Conservation (phyloP, 1,140 invertebrate species). For the Aphidius ervi region DNA sequence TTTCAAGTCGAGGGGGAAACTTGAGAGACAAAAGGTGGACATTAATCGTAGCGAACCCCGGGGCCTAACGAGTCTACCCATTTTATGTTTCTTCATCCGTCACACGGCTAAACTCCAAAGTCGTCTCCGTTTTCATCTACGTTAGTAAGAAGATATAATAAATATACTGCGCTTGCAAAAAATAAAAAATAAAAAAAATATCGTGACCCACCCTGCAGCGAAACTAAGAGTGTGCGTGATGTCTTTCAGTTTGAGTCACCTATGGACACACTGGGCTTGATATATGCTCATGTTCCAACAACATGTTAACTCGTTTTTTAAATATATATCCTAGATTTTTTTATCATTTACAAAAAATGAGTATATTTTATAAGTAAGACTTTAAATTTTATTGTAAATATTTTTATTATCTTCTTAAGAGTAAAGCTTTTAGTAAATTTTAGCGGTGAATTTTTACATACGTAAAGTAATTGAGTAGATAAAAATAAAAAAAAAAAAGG, state of each 20-base stretch:
- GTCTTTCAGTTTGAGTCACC: not conserved
- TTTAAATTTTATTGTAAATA: not conserved
- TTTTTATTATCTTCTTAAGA: not conserved
- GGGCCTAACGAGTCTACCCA: slow-evolving; percentile 12
- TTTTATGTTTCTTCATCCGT: slow-evolving; percentile 1
- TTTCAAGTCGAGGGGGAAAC: not conserved
- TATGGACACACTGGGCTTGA: slow-evolving; percentile 3
- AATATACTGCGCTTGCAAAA: too few species aligned
- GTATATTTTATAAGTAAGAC: not conserved
- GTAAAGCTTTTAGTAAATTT: slow-evolving; percentile 43
- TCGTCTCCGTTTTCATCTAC: too few species aligned
- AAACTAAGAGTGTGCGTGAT: slow-evolving; percentile 17
- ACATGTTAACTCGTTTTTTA: slow-evolving; percentile 4
- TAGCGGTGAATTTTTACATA: slow-evolving; percentile 43
- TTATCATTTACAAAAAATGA: not conserved
- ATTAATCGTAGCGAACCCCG: slow-evolving; percentile 14
- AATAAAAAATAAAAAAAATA: not conserved
- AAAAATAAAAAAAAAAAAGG: slow-evolving; percentile 18
- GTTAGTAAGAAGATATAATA: too few species aligned
- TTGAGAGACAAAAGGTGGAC: slow-evolving; percentile 19
- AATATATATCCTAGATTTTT: not conserved
- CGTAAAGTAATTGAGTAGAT: slow-evolving; percentile 38
- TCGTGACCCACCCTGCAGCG: slow-evolving; percentile 17
- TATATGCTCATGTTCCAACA: slow-evolving; percentile 17
- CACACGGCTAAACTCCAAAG: not conserved